Base-by-base conservation (phyloP, 1,140 invertebrate genomes). In the Sarcophaga bullata region DNA sequence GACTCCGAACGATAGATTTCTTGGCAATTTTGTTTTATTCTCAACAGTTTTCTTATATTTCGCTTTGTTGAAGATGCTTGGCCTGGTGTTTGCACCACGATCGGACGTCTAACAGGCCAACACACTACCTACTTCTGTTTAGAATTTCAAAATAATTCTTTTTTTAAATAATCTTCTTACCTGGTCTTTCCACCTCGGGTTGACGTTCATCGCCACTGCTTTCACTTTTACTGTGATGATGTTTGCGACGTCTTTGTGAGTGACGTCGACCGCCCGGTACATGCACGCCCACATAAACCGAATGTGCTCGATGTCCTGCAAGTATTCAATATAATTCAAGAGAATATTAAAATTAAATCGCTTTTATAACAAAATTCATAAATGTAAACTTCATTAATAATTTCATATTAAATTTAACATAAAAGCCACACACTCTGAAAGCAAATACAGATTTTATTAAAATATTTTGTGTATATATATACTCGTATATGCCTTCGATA, bases 201-300 rank as follows among this genome's bases (percentile, higher is more conserved):
- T 89, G 87, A 82, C 85, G 87, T 76, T 87, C 87, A 82, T 85
- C 85, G 80, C 83, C 80, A 11, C 75, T 78, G 37, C 75, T 78
- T 82, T 85, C 88, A 82, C 87, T 86, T 83, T 86, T 84, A 84
- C 83, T 84, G 84, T 94, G 94, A 85, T 95, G 89, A 87, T 95
- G 95, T 87, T 95, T 95, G 90, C 95, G 95, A 85, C 95, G 94
- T 47, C 95, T 92, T 85, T 95, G 93, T 5, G 93, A 93, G 86
- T 95, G 95, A 82, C 95, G 92, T 84, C 95, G 92, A 86, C 94
- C 93, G 6, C 93, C 93, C 2, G 95, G 96, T 84, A 97, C 92
- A 91, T 97, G 96, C 11, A 97, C 95, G 7, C 96, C 96, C 85
- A 97, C 95, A 90, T 96, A 97, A 25, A 97, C 95, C 10, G 95